Conservation (phyloP, 92 coral and sea anemone species). For the Hydrozoanthus gracilis region DNA sequence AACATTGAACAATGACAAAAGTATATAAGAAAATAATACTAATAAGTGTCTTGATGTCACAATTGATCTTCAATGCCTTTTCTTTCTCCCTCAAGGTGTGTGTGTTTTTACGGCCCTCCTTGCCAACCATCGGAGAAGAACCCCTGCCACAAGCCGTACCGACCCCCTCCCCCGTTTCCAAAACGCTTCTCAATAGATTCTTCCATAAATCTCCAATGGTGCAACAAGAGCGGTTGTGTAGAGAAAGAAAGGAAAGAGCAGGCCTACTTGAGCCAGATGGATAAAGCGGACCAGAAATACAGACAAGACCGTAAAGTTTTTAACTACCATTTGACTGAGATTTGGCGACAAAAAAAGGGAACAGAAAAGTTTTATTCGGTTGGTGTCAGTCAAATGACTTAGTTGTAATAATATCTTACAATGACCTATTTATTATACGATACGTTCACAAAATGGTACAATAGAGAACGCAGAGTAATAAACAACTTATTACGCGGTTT, state of each 20-base stretch:
- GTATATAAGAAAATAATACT: no score
- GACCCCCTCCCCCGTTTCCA: background rate
- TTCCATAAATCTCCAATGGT: background rate
- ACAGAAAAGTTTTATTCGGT: background rate
- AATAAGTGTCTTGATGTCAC: no score
- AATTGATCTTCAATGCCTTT: no score
- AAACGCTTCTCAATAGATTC: background rate
- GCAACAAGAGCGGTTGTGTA: conserved; percentile 6
- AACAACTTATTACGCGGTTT: background rate
- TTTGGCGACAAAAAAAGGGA: background rate
- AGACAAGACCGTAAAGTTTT: conserved; percentile 7
- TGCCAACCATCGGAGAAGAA: background rate
- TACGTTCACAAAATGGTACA: no score
- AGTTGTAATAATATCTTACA: background rate
- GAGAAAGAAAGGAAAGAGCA: background rate
- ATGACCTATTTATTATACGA: background rate
- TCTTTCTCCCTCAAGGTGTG: background rate
- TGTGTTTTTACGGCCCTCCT: conserved; percentile 32
- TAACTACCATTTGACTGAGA: conserved; percentile 1
- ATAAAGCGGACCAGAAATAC: background rate
- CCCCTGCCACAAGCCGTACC: conserved; percentile 5
- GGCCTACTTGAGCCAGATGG: background rate
- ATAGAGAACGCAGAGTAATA: background rate
- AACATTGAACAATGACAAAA: no score
- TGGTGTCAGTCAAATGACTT: background rate